These are phyloP conservation scores for Denticeps clupeoides DNA, from an alignment of 2,797 vertebrate genomes.

Conservation along the genomic window DNA sequence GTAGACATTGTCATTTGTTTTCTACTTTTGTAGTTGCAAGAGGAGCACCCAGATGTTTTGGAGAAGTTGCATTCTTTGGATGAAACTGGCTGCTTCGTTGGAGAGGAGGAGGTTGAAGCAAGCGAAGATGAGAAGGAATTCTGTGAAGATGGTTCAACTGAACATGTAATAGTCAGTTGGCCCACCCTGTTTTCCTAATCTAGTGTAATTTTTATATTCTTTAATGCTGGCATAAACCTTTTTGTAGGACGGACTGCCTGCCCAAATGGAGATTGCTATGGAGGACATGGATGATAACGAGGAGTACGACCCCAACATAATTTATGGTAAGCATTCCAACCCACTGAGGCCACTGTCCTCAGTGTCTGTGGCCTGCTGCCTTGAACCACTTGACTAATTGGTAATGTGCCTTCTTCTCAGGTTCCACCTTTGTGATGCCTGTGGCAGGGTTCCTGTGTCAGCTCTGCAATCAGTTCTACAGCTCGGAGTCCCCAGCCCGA, in stretches of 20 bases:
- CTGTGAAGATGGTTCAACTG: conserved; percentile 39
- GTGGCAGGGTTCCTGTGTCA: conserved; percentile 87
- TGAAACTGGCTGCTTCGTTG: conserved; percentile 69
- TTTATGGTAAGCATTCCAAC: conserved; percentile 68
- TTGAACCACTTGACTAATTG: background rate
- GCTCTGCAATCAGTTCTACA: conserved; percentile 89
- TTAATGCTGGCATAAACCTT: no score
- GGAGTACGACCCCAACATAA: conserved; percentile 69
- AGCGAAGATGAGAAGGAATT: conserved; percentile 50
- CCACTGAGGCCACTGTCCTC: background rate
- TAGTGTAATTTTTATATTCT: background rate
- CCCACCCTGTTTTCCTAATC: background rate
- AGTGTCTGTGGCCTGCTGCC: background rate
- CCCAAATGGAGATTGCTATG: conserved; percentile 53
- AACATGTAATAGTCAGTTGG: conserved; percentile 30
- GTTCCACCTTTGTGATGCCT: conserved; percentile 84
- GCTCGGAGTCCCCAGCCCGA: conserved; percentile 72
- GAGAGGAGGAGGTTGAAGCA: conserved; percentile 67
- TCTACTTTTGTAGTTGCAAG: conserved; percentile 49
- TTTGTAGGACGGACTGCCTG: conserved; percentile 44
- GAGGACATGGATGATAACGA: conserved; percentile 62
- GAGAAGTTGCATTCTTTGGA: conserved; percentile 72
- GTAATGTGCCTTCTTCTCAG: conserved; percentile 43
- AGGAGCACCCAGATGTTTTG: conserved; percentile 58
- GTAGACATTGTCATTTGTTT: no score